Evolutionary conservation across 1,140 invertebrate species (phyloP).

Genomic region (Macrotrachela quadricornifera): DNA sequence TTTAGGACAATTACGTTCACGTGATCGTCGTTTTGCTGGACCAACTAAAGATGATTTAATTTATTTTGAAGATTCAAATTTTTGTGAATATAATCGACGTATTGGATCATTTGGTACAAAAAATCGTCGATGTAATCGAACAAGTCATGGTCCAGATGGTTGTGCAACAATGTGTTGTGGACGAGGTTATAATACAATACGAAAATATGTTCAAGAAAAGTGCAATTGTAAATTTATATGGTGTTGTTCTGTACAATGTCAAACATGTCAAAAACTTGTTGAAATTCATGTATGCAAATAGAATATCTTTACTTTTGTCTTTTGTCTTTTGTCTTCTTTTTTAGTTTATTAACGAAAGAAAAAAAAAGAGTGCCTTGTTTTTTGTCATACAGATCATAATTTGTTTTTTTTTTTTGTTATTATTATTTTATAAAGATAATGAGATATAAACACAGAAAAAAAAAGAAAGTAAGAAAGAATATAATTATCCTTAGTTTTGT

Average conservation of each 20-base stretch:
- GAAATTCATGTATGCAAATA: slow-evolving; percentile 30
- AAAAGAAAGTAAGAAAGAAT: too few relatives aligned
- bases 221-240: slow-evolving; percentile 36
- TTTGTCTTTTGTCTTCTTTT: too few relatives aligned
- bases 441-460: too few relatives aligned
- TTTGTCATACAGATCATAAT: too few relatives aligned
- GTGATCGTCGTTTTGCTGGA: slow-evolving; percentile 39
- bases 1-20: slow-evolving; percentile 21
- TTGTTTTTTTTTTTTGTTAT: too few relatives aligned
- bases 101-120: slow-evolving; percentile 26
- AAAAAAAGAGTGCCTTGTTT: too few relatives aligned
- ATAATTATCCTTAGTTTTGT: too few relatives aligned
- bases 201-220: slow-evolving; percentile 1
- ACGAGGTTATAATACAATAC: slow-evolving; percentile 31
- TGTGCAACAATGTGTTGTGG: slow-evolving; percentile 37
- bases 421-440: too few relatives aligned
- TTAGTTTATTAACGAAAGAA: too few relatives aligned
- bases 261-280: slow-evolving; percentile 27
- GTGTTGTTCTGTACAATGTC: slow-evolving; percentile 34
- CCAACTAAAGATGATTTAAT: slow-evolving; percentile 68
- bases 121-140: slow-evolving; percentile 30
- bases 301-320: too few relatives aligned
- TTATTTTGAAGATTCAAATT: slow-evolving; percentile 66
- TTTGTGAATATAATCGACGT: slow-evolving; percentile 57
- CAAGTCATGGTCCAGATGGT: slow-evolving; percentile 25